Evolutionary conservation across 1,140 invertebrate species (phyloP), one percentile per base, ranked within the genome.

Genomic region (Zaprionus vittiger): DNA sequence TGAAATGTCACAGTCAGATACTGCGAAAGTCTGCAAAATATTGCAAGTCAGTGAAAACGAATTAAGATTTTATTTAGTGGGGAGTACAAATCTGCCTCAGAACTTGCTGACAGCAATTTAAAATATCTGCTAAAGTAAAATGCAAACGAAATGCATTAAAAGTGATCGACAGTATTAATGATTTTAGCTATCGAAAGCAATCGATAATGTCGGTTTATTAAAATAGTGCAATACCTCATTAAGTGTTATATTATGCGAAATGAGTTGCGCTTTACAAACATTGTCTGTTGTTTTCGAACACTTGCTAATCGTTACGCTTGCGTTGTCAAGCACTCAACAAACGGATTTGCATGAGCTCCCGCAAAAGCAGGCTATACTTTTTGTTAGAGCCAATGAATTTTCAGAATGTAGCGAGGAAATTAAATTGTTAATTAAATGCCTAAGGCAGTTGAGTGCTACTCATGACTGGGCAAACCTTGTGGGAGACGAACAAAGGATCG

Each of bases 381-480:
- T 73, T 52, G 56, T 37, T 31, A 49, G 37, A 47, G 38, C 24
- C 60, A 54, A 49, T 67, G 52, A 31, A 24, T 61, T 71, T 57
- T 20, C 41, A 22, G 11, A 86, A 65, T 79, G 47, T 38, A 60
- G 44, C 73, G 63, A 77, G 67, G 52, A 82, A 77, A 83, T 83
- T 75, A 80, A 70, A 80, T 80, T 89, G 77, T 80, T 89, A 87
- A 86, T 86, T 89, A 86, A 86, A 84, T 55, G 61, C 66, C 38
- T 49, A 17, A 56, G 73, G 59, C 56, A 54, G 49, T 52, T 38
- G 26, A 56, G 66, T 54, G 26, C 37, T n/a, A 56, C 65, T 78
- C 84, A 79, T 86, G 83, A 83, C 83, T 83, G 81, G 61, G 77
- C 73, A 71, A 63, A 77, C 83, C 61, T 68, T 80, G 54, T 75